Evolutionary conservation across 37 sponge, comb jelly and placozoan species (phyloP), one percentile per base, ranked within the genome.

Genomic region (Aplysina aerophoba): DNA sequence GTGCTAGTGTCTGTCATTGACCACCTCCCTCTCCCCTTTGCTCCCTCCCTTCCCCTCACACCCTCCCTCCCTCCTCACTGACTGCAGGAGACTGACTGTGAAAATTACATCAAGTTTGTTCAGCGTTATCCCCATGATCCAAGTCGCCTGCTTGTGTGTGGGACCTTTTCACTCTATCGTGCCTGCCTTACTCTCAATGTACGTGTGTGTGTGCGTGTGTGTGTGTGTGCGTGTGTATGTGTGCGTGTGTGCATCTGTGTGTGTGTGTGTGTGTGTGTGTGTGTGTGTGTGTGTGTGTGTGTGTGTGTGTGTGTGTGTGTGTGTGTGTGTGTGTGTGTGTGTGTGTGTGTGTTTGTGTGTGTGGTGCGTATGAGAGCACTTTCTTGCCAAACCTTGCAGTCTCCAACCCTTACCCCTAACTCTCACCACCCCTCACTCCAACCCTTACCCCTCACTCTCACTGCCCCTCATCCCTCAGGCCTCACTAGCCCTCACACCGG

Each of bases 31-130:
- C 50, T 8, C 8, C 8, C 50, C 50, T 44, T 44, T 44, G 3
- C 8, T 8, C 50, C 50, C 3, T 8, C 50, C 50, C 3, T 11
- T 44, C n/a, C n/a, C 50, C 50, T 11, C 8, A 3, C 8, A 11
- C 50, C 50, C 8, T 44, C 50, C 50, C 8, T 44, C 8, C 8
- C 8, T 8, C 50, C 50, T 11, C 50, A 3, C 50, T 11, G 8
- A 11, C 33, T 33, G 31, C 36, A 75, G 78, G 78, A 75, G 40
- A 75, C 78, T 14, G 78, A 75, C 54, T 75, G 78, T 75, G 78
- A 75, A 54, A 75, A 75, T 50, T 75, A 75, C 25, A 75, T 75
- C 20, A 75, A 75, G 78, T 75, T 75, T 11, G 78, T 75, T 19
- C 50, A 75, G 12, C 19, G 24, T 19, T 41, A 53, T 24, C 78